phyloP scores from a whole-genome alignment of 64 coral and sea anemone genomes.

The Porites lutea region DNA sequence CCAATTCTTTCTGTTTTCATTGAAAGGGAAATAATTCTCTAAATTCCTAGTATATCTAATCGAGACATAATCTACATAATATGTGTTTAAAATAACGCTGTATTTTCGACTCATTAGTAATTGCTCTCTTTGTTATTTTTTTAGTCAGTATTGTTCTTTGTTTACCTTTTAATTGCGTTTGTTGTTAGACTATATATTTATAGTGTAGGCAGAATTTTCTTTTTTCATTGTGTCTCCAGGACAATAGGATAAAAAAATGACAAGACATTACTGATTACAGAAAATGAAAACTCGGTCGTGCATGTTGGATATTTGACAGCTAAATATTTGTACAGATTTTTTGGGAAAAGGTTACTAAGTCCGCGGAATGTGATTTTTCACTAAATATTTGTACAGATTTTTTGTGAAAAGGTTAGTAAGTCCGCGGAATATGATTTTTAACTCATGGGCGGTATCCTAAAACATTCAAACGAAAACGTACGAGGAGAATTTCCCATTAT shows the following conservation, averaged over 20 bases:
- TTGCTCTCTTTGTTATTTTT: background rate
- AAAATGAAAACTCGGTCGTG: too few relatives aligned
- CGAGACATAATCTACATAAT: background rate
- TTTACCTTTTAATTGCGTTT: background rate
- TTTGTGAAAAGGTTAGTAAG: too few relatives aligned
- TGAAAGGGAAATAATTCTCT: background rate
- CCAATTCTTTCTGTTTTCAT: background rate
- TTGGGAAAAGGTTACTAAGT: too few relatives aligned
- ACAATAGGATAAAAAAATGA: background rate
- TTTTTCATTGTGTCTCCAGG: background rate
- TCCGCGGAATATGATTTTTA: too few relatives aligned
- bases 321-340: too few relatives aligned
- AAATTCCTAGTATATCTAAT: background rate
- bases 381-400: too few relatives aligned
- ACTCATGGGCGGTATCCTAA: too few relatives aligned
- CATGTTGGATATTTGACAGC: too few relatives aligned
- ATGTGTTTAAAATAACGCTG: background rate
- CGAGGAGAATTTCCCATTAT: too few relatives aligned
- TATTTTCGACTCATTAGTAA: background rate
- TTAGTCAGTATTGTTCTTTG: background rate
- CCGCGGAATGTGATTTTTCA: too few relatives aligned
- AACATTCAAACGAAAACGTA: too few relatives aligned
- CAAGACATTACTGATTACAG: too few relatives aligned
- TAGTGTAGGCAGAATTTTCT: background rate
- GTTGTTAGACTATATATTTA: background rate